These are phyloP conservation scores for Ephialtes manifestator DNA, from an alignment of 2,888 invertebrate genomes.

Conservation along the genomic window DNA sequence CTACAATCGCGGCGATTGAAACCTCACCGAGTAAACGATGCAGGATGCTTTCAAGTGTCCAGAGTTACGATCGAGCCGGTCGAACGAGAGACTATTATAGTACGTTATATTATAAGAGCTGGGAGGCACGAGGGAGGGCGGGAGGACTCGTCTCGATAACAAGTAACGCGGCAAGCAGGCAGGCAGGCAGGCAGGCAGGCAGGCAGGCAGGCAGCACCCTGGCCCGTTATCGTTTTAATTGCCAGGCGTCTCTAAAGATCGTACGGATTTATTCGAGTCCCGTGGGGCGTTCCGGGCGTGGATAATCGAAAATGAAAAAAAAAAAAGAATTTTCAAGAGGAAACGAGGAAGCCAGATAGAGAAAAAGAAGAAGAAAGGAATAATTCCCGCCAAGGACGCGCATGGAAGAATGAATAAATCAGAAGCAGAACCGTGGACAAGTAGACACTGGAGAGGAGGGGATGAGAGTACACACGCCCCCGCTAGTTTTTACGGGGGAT, in stretches of 20 bases:
- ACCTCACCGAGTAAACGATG: constrained; percentile 15
- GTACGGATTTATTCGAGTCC: constrained; percentile 70
- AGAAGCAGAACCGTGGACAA: constrained; percentile 44
- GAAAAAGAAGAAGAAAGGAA: constrained; percentile 29
- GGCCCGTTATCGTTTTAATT: constrained; percentile 77
- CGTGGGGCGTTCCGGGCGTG: constrained; percentile 55
- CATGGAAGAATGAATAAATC: constrained; percentile 77
- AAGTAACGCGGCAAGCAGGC: constrained; percentile 24
- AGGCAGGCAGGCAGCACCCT: constrained; percentile 48
- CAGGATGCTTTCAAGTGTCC: background rate
- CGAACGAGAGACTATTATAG: constrained; percentile 49
- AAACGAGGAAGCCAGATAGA: constrained; percentile 10
- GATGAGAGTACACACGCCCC: constrained; percentile 23
- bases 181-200: constrained; percentile 16
- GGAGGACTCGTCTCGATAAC: constrained; percentile 38
- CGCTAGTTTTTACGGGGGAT: constrained; percentile 39
- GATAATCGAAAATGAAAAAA: constrained; percentile 43
- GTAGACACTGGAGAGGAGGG: background rate
- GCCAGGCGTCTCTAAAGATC: constrained; percentile 70
- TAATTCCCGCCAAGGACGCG: constrained; percentile 52
- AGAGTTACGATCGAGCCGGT: constrained; percentile 35
- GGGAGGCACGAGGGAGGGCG: background rate
- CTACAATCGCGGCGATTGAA: background rate
- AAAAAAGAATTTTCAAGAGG: constrained; percentile 45
- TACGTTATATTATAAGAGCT: constrained; percentile 18